Base-by-base conservation (phyloP, 2,888 invertebrate genomes). In the Hofmannophila pseudospretella region DNA sequence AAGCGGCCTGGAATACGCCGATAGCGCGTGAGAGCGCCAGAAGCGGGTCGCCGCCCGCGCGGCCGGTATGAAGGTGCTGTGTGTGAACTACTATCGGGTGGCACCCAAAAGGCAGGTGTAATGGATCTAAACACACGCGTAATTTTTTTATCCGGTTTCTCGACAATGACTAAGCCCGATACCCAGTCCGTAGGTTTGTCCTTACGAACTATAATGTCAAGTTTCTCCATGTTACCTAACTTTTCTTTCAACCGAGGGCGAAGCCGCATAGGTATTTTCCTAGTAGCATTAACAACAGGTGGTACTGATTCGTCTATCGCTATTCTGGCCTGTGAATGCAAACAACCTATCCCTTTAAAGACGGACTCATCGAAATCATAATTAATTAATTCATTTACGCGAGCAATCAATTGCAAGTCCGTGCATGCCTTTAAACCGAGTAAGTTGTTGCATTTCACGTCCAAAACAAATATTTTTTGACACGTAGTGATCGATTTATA, bases 21-120 rank as follows among this genome's bases (percentile, higher is more conserved):
- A n/a, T n/a, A n/a, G n/a, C n/a, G n/a, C n/a, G n/a, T n/a, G n/a
- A n/a, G n/a, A n/a, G n/a, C n/a, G n/a, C n/a, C n/a, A n/a, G n/a
- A n/a, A n/a, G n/a, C n/a, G n/a, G n/a, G n/a, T n/a, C n/a, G n/a
- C n/a, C n/a, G n/a, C n/a, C n/a, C n/a, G n/a, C n/a, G n/a, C n/a
- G n/a, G n/a, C n/a, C n/a, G n/a, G n/a, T n/a, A n/a, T n/a, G n/a
- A n/a, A n/a, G n/a, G n/a, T n/a, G n/a, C n/a, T n/a, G n/a, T n/a
- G n/a, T n/a, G n/a, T n/a, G n/a, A n/a, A n/a, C n/a, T n/a, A n/a
- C n/a, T n/a, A n/a, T n/a, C n/a, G 1, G 5, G 19, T 9, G 38
- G 4, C 42, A 45, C 38, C 29, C 34, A 42, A 33, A 45, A 42
- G 1, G 41, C 44, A 45, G 22, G 13, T 39, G 32, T 8, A 32